Base-by-base conservation (phyloP, 2,797 vertebrate genomes). In the Phataginus tetradactyla region DNA sequence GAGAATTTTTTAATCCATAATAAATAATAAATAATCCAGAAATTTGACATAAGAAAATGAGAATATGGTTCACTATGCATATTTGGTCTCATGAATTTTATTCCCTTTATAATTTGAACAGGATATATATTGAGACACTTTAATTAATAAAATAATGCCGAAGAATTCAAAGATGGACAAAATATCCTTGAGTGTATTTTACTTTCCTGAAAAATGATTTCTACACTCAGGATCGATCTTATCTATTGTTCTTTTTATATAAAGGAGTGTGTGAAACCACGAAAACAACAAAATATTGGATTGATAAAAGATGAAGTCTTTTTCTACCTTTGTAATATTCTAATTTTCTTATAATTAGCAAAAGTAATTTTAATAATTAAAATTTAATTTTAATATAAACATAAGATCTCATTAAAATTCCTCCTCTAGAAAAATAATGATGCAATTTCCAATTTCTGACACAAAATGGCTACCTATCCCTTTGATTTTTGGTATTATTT, bases 301-400 rank as follows among this genome's bases (percentile, higher is more conserved):
- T 34, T 6, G 66, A 55, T 78, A 18, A 80, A 37, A 29, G 8
- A 72, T 42, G 2, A 66, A 45, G 6, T 21, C 25, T 42, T 74
- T 79, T 68, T 83, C 55, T 61, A 80, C 1, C 77, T 95, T 69
- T 68, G 11, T 55, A 83, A 61, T 72, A 57, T 66, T 93, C 23
- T 5, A 92, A 59, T 88, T 93, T 91, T 96, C 55, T 68, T 88
- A 86, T 45, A 90, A 90, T 78, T 88, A 94, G 86, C 27, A 81
- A 20, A 87, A 88, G 14, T 71, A 94, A 80, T 92, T 88, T 95
- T 72, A 96, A 95, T 95, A 95, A 91, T 89, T 93, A 96, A 96
- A 96, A 80, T 88, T 88, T 93, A 81, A 96, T 94, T 86, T 97
- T 93, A 83, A 89, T 53, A 78, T 66, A 74, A 90, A 92, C 18